Base-by-base conservation (phyloP, 1,140 invertebrate species). In the Macrobrachium nipponense region DNA sequence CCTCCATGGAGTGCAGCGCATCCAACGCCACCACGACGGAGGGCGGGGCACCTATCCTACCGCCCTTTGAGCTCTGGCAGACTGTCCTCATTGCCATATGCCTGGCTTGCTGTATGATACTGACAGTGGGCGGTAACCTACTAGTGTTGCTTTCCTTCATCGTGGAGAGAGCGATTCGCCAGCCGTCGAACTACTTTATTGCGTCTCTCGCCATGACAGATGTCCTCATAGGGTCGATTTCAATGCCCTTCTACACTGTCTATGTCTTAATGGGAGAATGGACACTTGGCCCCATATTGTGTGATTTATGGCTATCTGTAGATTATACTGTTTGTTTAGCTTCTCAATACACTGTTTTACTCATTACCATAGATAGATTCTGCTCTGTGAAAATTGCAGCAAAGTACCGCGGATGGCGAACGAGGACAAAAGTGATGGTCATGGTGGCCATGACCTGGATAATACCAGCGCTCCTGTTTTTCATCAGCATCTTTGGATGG, bases 111-210 rank as follows among this genome's bases (percentile, higher is more conserved):
- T 97, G 97, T 90, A 98, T 98, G 89, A 93, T 98, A 27, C 92
- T 99, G 64, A 99, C 98, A 0, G 95, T 99, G 17, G 95, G 95
- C 86, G 99, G 99, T 58, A 99, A 99, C 91, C 96, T 99, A 62
- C 94, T 99, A 23, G 99, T 99, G 62, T 93, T 99, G 51, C 91
- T 99, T 44, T 97, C 98, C 27, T 99, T 99, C 92, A 96, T 98
- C 82, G 95, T 99, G 44, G 99, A 99, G 91, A 93, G 98, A 83
- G 96, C 96, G 79, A 99, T 99, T 90, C 94, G 99, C 73, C 98
- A 99, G 90, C 98, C 99, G 5, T 98, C 97, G 90, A 99, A 99
- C 92, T 99, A 99, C 92, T 99, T 99, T 92, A 99, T 99, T 79
- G 98, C 98, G 6, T 99, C 98, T 0, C 93, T 99, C 62, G 98